These are phyloP conservation scores for Cancer borealis DNA, from an alignment of 2,888 invertebrate species.

Conservation along the genomic window DNA sequence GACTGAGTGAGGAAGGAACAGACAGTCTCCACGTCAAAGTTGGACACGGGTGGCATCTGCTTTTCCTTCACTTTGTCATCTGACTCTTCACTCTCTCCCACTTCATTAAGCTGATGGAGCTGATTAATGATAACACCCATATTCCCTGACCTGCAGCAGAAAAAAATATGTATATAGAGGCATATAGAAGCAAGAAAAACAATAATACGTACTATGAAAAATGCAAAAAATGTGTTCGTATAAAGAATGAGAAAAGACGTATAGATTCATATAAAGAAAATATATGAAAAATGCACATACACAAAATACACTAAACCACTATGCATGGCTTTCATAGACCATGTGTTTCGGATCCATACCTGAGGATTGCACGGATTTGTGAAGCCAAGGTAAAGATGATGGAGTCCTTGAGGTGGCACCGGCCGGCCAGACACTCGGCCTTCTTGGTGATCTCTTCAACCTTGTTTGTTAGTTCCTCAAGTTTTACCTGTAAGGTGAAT, in stretches of 20 bases:
- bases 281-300: neutral
- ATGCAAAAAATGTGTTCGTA: neutral
- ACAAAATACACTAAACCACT: neutral
- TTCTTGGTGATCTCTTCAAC: conserved; percentile 68
- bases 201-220: neutral
- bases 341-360: conserved; percentile 53
- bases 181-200: neutral
- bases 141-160: conserved; percentile 64
- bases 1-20: conserved; percentile 71
- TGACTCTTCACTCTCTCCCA: conserved; percentile 10
- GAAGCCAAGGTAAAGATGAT: conserved; percentile 74
- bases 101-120: conserved; percentile 61
- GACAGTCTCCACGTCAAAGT: conserved; percentile 74
- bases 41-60: conserved; percentile 45
- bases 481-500: conserved; percentile 50
- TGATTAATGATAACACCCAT: conserved; percentile 72
- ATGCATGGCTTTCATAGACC: neutral
- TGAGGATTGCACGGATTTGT: conserved; percentile 74
- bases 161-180: neutral
- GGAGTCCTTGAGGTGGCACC: conserved; percentile 71
- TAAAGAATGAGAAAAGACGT: neutral
- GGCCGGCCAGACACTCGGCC: conserved; percentile 51
- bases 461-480: conserved; percentile 61
- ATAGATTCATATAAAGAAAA: too few species aligned
- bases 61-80: neutral